Base-by-base conservation (phyloP, 2,113 vertebrate genomes). In the Morone saxatilis region DNA sequence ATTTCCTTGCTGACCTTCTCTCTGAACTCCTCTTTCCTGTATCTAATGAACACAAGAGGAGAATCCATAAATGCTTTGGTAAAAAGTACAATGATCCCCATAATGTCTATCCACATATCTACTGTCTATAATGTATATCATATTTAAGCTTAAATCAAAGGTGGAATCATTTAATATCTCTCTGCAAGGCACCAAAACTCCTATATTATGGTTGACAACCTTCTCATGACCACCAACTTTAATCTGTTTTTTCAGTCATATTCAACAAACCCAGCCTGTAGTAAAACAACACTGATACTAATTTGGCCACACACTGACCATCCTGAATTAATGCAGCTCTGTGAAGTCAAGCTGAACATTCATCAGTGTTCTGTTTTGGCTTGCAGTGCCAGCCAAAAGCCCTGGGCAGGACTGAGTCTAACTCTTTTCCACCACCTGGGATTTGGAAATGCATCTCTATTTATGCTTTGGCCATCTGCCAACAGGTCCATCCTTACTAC, bases 401-500 rank as follows among this genome's bases (percentile, higher is more conserved):
- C 80, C 59, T 19, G 43, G 45, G 85, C 78, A 86, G 74, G 59
- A 66, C 45, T 67, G 76, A 85, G 62, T 82, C 65, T 50, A 76
- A 83, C 81, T 87, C 68, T 82, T 90, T 80, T 80, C 20, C 43
- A 14, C 80, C 92, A 86, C 85, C 84, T 90, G 90, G 88, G 93
- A 90, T 90, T 93, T 89, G 57, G 73, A 89, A 89, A 90, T 80
- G 74, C 85, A 88, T 92, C 88, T 94, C 83, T 88, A 87, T 90
- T 94, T 70, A 93, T 89, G 78, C 73, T 69, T 63, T 92, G 88
- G 92, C 87, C 67, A 78, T 80, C 86, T 70, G 90, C 91, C 91
- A 91, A 51, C 41, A 63, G 86, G 77, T 67, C 72, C 76, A 69
- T 94, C 87, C 60, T 59, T 79, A 60, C 69, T 66, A 85, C 83